Conservation (phyloP, 64 coral and sea anemone genomes). For the Hydrozoanthus tunicans region DNA sequence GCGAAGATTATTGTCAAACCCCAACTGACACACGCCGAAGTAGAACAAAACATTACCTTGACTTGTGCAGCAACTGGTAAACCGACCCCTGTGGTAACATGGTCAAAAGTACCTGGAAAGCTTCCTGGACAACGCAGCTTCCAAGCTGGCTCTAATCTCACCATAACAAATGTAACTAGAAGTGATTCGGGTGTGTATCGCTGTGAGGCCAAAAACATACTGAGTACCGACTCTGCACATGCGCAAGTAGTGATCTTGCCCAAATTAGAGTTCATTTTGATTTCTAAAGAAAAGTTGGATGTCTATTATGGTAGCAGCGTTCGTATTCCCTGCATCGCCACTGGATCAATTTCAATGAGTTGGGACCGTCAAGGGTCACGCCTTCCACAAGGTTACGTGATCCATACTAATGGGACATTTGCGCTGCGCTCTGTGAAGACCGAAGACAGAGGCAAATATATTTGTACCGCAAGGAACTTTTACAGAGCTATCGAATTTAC, state of each 20-base stretch:
- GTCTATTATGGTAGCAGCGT: neutral
- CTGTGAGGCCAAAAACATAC: conserved; percentile 25
- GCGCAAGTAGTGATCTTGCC: conserved; percentile 7
- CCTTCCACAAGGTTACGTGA: neutral
- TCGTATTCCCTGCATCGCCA: neutral
- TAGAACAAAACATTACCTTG: conserved; percentile 2
- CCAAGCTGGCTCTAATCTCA: neutral
- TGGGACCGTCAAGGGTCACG: neutral
- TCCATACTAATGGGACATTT: neutral
- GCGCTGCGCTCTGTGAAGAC: neutral
- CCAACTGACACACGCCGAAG: conserved; percentile 27
- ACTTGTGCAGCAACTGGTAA: neutral
- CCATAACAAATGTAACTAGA: neutral
- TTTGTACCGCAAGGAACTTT: neutral
- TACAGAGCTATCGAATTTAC: neutral
- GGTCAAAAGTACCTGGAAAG: neutral
- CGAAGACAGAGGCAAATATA: neutral
- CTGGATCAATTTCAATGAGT: neutral
- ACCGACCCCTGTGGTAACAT: neutral
- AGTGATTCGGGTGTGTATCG: conserved; percentile 23
- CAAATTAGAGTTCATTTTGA: conserved; percentile 8
- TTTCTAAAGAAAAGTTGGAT: neutral
- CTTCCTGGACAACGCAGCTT: no score
- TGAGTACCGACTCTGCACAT: neutral
- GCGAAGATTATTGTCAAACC: conserved; percentile 5